Evolutionary conservation across 92 coral and sea anemone genomes (phyloP), one percentile per base, ranked within the genome.

Genomic region (Micromussa lordhowensis): DNA sequence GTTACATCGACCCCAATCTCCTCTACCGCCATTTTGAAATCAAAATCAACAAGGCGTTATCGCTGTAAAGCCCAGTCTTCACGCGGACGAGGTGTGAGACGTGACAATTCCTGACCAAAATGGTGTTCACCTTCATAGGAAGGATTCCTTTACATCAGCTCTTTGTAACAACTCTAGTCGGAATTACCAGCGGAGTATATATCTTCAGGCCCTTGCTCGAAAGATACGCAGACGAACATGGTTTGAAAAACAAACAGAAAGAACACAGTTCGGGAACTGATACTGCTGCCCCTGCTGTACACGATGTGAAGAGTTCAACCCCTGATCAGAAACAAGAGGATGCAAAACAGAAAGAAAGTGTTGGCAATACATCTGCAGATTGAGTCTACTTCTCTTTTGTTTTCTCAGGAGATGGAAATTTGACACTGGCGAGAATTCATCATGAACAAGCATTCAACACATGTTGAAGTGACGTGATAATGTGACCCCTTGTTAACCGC

Each of bases 101-200:
- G 7, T 40, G 7, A 22, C 70, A 18, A 32, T 68, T 55, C 49
- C 30, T 80, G 72, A 4, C 53, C 68, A 77, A 86, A 16, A 86
- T 86, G 97, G 91, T 94, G 70, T 83, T 90, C 49, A 4, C 51
- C 0, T 35, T 73, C 9, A 70, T 73, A 21, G 77, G 77, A 64
- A 92, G 93, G 70, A 57, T 92, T 30, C 98, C 99, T 28, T 30
- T 97, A 34, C 96, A 95, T 81, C 98, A 97, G 77, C 64, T 97
- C 22, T 85, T 94, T 76, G 89, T 94, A 38, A 96, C 90, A 5
- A 96, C 94, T 31, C 66, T 96, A 38, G 87, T 95, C 22, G 99
- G 99, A 82, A 94, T 97, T 44, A 58, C 87, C 6, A 96, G 98
- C 78, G 99, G 99, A 36, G 94, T 93, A 6, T 97, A 97, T 88